These are phyloP conservation scores for Amia ocellicauda DNA, from an alignment of 2,113 vertebrate genomes.

Conservation along the genomic window DNA sequence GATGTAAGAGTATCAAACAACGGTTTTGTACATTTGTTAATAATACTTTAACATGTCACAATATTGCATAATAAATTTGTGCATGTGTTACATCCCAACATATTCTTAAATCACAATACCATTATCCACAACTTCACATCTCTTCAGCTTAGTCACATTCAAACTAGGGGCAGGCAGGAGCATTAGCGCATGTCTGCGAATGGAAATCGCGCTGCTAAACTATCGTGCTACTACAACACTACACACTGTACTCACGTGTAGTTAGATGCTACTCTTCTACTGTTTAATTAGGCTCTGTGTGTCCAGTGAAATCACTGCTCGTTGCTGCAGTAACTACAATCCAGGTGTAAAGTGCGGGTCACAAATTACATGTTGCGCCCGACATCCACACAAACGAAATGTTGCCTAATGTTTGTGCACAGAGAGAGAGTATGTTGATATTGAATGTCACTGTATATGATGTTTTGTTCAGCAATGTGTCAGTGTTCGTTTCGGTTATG, in stretches of 20 bases:
- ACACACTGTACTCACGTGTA: no score
- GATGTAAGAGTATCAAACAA: conserved; percentile 10
- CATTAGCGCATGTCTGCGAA: no score
- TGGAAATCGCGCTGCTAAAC: no score
- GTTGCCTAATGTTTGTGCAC: no score
- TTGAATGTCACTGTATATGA: conserved; percentile 8
- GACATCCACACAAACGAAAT: no score
- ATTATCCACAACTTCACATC: conserved; percentile 26
- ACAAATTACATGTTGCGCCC: no score
- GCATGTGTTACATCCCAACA: conserved; percentile 4
- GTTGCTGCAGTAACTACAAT: no score
- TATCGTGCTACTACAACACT: conserved; percentile 23
- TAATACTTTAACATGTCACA: background rate
- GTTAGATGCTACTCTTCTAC: conserved; percentile 17
- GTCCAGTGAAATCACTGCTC: no score
- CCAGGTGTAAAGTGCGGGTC: no score
- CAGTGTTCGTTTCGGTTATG: no score
- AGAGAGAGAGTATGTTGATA: no score
- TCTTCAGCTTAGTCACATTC: conserved; percentile 33
- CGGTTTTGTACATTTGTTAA: background rate
- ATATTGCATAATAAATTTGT: background rate
- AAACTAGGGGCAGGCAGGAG: conserved; percentile 17
- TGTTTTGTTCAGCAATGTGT: background rate
- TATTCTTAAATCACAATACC: conserved; percentile 27
- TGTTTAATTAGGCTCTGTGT: conserved; percentile 12